phyloP scores from a whole-genome alignment of 1,140 invertebrate species.

The Subanguina moxae region DNA sequence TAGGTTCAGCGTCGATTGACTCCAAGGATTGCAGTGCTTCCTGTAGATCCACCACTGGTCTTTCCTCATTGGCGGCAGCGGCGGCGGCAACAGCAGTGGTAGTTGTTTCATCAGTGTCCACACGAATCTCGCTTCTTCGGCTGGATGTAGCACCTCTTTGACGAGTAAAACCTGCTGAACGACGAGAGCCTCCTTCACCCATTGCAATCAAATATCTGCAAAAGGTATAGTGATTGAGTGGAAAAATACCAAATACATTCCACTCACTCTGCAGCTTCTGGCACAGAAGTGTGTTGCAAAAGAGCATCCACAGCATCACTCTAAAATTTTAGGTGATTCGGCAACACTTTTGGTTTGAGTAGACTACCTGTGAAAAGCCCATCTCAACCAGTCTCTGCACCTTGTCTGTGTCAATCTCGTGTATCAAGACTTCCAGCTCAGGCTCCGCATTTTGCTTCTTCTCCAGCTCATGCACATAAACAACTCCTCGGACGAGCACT shows the following conservation, averaged over 20 bases:
- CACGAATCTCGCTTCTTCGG: not conserved
- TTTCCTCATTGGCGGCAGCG: not conserved
- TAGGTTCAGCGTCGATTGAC: not conserved
- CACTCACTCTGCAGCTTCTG: conserved; percentile 24
- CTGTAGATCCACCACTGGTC: not conserved
- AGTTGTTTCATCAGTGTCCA: conserved; percentile 7
- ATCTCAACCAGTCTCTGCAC: conserved; percentile 31
- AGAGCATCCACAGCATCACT: conserved; percentile 36
- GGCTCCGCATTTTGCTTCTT: conserved; percentile 23
- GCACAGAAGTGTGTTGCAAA: conserved; percentile 20
- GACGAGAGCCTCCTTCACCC: not conserved
- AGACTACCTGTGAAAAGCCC: conserved; percentile 24
- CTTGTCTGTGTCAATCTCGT: conserved; percentile 29
- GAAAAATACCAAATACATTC: not conserved
- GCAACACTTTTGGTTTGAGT: not conserved
- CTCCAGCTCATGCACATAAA: conserved; percentile 24
- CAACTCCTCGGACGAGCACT: conserved; percentile 19
- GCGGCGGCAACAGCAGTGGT: not conserved
- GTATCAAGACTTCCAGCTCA: conserved; percentile 12
- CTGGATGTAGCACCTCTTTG: conserved; percentile 15
- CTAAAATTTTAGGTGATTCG: not conserved
- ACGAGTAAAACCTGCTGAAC: not conserved
- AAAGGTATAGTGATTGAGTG: not conserved
- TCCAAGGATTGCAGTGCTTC: not conserved
- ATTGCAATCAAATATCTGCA: conserved; percentile 2